Base-by-base conservation (phyloP, 2,888 invertebrate genomes). In the Abrostola triplasia region DNA sequence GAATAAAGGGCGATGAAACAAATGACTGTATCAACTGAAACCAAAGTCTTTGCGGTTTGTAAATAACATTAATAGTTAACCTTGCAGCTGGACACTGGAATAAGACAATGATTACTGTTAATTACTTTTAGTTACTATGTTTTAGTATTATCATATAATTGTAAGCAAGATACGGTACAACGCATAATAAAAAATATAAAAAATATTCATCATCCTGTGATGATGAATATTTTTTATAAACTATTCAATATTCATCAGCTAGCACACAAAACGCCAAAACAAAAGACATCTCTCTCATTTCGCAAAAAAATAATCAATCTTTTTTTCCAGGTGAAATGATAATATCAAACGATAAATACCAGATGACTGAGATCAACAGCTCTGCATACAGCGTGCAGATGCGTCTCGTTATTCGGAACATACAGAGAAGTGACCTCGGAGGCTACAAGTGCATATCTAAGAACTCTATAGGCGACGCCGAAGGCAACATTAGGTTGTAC, bases 401-500 rank as follows among this genome's bases (percentile, higher is more conserved):
- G 98, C 95, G 96, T 59, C 95, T 98, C 69, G 95, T 97, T 58
- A 96, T 98, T 52, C 95, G 96, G 61, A 96, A 96, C 80, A 95
- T 98, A 67, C 97, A 97, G 85, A 95, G 96, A 73, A 96, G 95
- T 65, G 98, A 98, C 88, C 95, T 98, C 79, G 98, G 98, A 12
- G 98, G 98, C 55, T 98, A 98, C 95, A 98, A 97, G 88, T 98
- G 98, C 93, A 98, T 98, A 84, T 98, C 98, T 57, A 98, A 98
- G 92, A 98, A 98, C 92, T 98, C 98, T 70, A 98, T 98, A 83
- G 98, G 98, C 0, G 98, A 98, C 82, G 98, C 98, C 11, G 98
- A 98, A 88, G 98, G 98, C 66, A 97, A 97, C 87, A 98, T 98
- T 83, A 96, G 98, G 81, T 95, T 98, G 76, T 98, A 98, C 89